Conservation (phyloP, 23 tunicate genomes). For the Corella eumyota region DNA sequence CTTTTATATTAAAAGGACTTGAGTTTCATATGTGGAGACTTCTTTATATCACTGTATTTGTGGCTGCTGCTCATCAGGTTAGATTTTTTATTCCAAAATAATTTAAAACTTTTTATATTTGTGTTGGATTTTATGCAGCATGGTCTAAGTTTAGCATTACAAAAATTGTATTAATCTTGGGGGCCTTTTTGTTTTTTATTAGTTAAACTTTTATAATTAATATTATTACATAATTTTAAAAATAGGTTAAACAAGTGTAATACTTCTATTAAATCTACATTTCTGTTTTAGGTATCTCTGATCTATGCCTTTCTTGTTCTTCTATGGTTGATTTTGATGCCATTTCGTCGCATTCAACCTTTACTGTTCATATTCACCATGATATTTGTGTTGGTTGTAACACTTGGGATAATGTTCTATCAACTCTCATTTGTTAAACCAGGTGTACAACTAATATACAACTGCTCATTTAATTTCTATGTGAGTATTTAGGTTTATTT, state of each 20-base stretch:
- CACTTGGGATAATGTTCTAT: constrained; percentile 54
- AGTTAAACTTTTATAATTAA: too few species aligned
- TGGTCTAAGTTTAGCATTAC: too few species aligned
- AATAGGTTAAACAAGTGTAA: too few species aligned
- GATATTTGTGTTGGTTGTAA: constrained; percentile 14
- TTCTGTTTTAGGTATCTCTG: constrained; percentile 40
- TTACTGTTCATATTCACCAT: constrained; percentile 14
- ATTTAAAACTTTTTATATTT: too few species aligned
- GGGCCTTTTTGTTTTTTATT: too few species aligned
- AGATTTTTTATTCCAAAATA: too few species aligned
- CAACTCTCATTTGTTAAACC: constrained; percentile 48
- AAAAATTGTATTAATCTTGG: too few species aligned
- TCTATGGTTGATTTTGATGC: constrained; percentile 49
- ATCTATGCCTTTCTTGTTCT: constrained; percentile 31
- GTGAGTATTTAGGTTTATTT: constrained; percentile 11
- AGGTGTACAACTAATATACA: constrained; percentile 16
- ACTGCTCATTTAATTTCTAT: constrained; percentile 24
- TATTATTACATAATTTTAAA: too few species aligned
- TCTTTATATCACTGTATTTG: constrained; percentile 53
- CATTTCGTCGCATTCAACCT: constrained; percentile 18
- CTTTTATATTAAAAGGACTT: too few species aligned
- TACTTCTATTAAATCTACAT: too few species aligned
- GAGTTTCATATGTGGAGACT: constrained; percentile 72
- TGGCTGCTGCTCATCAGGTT: constrained; percentile 67
- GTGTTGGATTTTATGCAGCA: too few species aligned